A percentile compares a stretch with the other conserved stretches of the same genome.
Evolutionary conservation across 1,140 invertebrate species (phyloP).

Genomic region (Ostrea edulis): DNA sequence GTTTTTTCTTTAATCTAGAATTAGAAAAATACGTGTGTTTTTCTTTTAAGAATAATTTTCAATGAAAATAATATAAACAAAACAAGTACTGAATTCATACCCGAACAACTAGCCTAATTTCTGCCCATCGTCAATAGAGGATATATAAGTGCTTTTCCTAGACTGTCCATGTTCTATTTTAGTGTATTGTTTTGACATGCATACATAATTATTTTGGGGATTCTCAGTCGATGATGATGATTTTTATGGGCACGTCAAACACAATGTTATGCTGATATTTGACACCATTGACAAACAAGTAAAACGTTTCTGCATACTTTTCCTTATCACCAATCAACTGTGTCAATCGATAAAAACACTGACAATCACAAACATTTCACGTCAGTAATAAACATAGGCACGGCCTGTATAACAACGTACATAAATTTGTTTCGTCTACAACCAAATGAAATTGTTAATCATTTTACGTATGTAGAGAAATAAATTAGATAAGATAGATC

Average conservation of each 20-base stretch:
- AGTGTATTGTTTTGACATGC: not conserved
- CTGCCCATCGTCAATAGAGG: not conserved
- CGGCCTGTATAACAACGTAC: not conserved
- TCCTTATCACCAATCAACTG: constrained; percentile 8
- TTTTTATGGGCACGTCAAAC: not conserved
- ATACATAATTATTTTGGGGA: not conserved
- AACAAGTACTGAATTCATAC: too few species aligned
- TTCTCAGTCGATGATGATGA: not conserved
- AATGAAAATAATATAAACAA: too few species aligned
- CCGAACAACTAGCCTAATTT: not conserved
- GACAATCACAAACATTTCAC: not conserved
- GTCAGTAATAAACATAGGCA: not conserved
- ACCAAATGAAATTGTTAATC: too few species aligned
- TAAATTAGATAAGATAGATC: too few species aligned
- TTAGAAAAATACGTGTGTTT: too few species aligned
- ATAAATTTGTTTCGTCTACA: not conserved
- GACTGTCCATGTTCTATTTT: not conserved
- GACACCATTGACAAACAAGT: constrained; percentile 18
- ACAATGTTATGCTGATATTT: not conserved
- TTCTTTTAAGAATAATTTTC: too few species aligned
- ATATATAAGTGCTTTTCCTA: not conserved
- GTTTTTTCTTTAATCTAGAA: too few species aligned
- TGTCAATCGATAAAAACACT: constrained; percentile 6
- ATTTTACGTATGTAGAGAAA: too few species aligned
- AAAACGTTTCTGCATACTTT: not conserved